Conservation (phyloP, 2,113 vertebrate species). For the Rissa tridactyla region DNA sequence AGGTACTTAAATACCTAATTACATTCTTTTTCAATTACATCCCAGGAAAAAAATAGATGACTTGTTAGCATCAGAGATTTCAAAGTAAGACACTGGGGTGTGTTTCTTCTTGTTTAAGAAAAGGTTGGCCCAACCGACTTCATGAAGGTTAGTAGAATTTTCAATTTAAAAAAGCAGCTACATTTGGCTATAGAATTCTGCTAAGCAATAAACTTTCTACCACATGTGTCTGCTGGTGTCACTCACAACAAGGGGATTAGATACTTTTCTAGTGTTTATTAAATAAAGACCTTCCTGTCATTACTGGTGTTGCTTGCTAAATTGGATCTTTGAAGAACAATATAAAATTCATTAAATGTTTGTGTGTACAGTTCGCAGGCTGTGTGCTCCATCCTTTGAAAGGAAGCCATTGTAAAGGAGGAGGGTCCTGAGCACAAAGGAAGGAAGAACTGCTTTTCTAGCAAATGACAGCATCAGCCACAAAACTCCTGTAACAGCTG, state of each 20-base stretch:
- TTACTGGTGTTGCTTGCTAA: neutral
- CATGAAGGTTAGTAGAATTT: neutral
- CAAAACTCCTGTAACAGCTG: neutral
- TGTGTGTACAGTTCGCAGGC: neutral
- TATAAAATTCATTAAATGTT: neutral
- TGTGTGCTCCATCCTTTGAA: constrained; percentile 1
- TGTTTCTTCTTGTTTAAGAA: neutral
- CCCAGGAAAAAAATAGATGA: neutral
- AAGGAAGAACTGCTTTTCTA: neutral
- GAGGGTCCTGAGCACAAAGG: constrained; percentile 9
- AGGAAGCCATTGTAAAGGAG: constrained; percentile 10
- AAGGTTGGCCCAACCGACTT: neutral
- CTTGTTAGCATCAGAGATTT: neutral
- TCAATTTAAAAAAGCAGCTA: neutral
- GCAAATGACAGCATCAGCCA: neutral
- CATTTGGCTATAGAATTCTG: neutral
- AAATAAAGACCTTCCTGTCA: neutral
- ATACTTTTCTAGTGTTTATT: neutral
- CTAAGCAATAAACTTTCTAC: neutral
- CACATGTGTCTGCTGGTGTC: neutral
- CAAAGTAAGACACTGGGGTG: neutral
- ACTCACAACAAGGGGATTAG: neutral
- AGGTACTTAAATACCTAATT: neutral
- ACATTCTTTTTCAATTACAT: neutral
- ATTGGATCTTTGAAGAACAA: neutral